phyloP scores from a whole-genome alignment of 2,888 invertebrate genomes.

The Operophtera brumata region DNA sequence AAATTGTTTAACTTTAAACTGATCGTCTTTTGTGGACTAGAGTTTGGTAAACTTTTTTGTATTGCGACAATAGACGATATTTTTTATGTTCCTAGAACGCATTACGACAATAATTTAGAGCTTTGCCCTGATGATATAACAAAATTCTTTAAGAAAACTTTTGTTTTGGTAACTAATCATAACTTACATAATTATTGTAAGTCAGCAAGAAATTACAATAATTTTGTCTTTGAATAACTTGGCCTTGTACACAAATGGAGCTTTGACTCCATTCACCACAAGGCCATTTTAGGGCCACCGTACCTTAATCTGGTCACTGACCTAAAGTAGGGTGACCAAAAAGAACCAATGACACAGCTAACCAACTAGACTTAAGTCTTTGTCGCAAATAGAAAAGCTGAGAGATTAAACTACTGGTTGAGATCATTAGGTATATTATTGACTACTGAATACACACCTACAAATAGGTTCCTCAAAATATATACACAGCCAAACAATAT shows the following conservation, averaged over 20 bases:
- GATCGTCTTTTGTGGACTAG: constrained; percentile 72
- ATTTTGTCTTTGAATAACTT: neutral
- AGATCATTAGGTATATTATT: constrained; percentile 5
- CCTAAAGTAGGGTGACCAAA: too few relatives aligned
- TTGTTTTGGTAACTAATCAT: constrained; percentile 27
- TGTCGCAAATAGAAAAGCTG: constrained; percentile 37
- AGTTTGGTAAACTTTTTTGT: constrained; percentile 65
- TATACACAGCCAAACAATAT: constrained; percentile 9
- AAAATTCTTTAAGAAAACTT: constrained; percentile 40
- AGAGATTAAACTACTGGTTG: neutral
- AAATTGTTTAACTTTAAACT: constrained; percentile 42
- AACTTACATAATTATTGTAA: constrained; percentile 9
- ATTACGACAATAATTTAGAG: constrained; percentile 46
- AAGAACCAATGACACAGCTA: too few relatives aligned
- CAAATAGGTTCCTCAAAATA: neutral
- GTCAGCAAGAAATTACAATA: constrained; percentile 6
- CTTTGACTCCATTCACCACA: too few relatives aligned
- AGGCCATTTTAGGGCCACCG: too few relatives aligned
- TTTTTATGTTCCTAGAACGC: constrained; percentile 63
- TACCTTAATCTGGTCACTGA: too few relatives aligned
- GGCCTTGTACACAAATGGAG: too few relatives aligned
- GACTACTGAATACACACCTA: neutral
- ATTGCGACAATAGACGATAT: constrained; percentile 52
- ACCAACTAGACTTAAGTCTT: constrained; percentile 27
- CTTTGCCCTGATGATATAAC: constrained; percentile 45